phyloP scores from a whole-genome alignment of 2,888 invertebrate genomes.

The Microctonus brassicae region DNA sequence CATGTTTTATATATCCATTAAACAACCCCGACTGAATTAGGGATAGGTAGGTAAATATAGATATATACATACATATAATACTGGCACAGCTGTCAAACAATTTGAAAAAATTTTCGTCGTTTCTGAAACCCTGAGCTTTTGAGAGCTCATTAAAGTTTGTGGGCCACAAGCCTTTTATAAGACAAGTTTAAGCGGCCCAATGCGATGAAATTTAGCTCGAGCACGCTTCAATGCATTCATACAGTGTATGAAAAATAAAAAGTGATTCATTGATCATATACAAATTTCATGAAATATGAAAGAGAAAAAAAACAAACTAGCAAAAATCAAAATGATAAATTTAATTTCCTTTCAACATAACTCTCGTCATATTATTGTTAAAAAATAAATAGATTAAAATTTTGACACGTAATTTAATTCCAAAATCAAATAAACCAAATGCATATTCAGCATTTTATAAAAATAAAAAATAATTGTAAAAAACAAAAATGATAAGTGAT shows the following conservation, averaged over 20 bases:
- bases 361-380: too few relatives aligned
- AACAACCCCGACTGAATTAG: neutral
- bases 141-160: constrained; percentile 55
- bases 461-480: neutral
- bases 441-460: neutral
- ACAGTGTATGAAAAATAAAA: neutral
- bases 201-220: constrained; percentile 9
- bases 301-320: neutral
- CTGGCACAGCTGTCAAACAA: constrained; percentile 15
- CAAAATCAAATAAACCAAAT: neutral
- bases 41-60: neutral
- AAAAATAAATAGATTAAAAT: too few relatives aligned
- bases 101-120: constrained; percentile 40
- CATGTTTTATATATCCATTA: neutral
- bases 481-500: neutral
- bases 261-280: neutral
- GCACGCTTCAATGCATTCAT: neutral
- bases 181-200: constrained; percentile 36
- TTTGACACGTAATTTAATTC: too few relatives aligned
- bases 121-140: constrained; percentile 41
- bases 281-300: constrained; percentile 16
- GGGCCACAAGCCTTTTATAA: constrained; percentile 26
- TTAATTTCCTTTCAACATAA: too few relatives aligned
- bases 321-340: too few relatives aligned
- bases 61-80: neutral